Conservation (phyloP, 2,113 vertebrate species). For the Monopterus albus region DNA sequence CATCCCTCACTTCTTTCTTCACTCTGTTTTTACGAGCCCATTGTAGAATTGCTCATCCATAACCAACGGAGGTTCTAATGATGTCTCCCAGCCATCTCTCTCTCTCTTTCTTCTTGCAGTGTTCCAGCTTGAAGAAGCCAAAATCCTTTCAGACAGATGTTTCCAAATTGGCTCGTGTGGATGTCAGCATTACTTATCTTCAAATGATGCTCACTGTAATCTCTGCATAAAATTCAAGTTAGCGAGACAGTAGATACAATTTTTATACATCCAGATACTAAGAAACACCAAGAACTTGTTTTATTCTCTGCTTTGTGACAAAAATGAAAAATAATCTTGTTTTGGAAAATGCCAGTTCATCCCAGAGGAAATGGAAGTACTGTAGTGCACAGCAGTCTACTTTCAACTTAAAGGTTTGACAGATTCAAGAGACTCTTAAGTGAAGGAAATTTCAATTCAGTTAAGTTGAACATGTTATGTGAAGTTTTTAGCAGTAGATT, state of each 20-base stretch:
- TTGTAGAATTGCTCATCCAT: constrained; percentile 61
- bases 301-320: constrained; percentile 11
- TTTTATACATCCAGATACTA: constrained; percentile 15
- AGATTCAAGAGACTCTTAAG: constrained; percentile 23
- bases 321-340: constrained; percentile 36
- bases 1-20: constrained; percentile 33
- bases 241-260: constrained; percentile 10
- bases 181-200: constrained; percentile 45
- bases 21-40: constrained; percentile 49
- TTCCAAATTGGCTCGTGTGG: constrained; percentile 67
- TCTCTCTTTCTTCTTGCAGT: neutral
- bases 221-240: constrained; percentile 32
- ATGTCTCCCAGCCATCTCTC: constrained; percentile 51
- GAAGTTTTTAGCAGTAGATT: constrained; percentile 5
- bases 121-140: constrained; percentile 22
- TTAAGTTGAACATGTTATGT: neutral
- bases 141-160: constrained; percentile 43
- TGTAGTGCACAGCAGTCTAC: constrained; percentile 1
- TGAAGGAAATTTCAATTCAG: constrained; percentile 19
- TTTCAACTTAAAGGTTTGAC: constrained; percentile 50
- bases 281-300: neutral
- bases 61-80: constrained; percentile 58
- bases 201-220: constrained; percentile 35
- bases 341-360: constrained; percentile 38
- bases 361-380: constrained; percentile 17